phyloP scores from a whole-genome alignment of 2,888 invertebrate genomes.

The Phania funesta region DNA sequence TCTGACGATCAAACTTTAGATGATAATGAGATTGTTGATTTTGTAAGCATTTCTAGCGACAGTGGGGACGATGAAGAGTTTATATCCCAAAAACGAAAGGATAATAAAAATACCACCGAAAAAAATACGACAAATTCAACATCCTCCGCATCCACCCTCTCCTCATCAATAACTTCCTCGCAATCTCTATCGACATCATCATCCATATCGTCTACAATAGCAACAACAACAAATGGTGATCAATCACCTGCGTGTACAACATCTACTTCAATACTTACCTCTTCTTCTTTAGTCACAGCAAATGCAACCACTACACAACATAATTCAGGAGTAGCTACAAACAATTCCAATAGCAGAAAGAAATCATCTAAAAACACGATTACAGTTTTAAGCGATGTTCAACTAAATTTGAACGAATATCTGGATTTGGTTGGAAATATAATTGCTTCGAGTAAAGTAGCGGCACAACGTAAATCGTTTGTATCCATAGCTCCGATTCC shows the following conservation, averaged over 20 bases:
- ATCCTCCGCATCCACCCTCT: not conserved
- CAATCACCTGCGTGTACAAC: conserved; percentile 20
- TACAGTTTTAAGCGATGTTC: conserved; percentile 80
- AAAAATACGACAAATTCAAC: conserved; percentile 24
- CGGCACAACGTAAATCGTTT: conserved; percentile 72
- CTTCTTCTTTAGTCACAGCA: not conserved
- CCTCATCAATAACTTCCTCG: conserved; percentile 7
- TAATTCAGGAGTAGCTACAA: conserved; percentile 21
- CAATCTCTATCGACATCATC: conserved; percentile 19
- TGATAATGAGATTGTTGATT: conserved; percentile 49
- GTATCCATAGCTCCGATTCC: conserved; percentile 73
- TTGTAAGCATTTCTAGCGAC: conserved; percentile 63
- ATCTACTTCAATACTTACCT: conserved; percentile 9
- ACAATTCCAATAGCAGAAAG: conserved; percentile 47
- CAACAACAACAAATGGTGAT: not conserved
- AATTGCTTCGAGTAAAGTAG: conserved; percentile 78
- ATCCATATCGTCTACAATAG: not conserved
- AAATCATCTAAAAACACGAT: conserved; percentile 76
- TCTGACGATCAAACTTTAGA: conserved; percentile 47
- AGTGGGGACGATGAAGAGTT: conserved; percentile 62
- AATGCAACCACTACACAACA: conserved; percentile 23
- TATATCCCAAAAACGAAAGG: conserved; percentile 54
- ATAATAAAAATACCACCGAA: conserved; percentile 50
- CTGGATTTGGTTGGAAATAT: conserved; percentile 79
- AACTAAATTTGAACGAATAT: conserved; percentile 79